Base-by-base conservation (phyloP, 2,888 invertebrate species). In the Tridacna gigas region DNA sequence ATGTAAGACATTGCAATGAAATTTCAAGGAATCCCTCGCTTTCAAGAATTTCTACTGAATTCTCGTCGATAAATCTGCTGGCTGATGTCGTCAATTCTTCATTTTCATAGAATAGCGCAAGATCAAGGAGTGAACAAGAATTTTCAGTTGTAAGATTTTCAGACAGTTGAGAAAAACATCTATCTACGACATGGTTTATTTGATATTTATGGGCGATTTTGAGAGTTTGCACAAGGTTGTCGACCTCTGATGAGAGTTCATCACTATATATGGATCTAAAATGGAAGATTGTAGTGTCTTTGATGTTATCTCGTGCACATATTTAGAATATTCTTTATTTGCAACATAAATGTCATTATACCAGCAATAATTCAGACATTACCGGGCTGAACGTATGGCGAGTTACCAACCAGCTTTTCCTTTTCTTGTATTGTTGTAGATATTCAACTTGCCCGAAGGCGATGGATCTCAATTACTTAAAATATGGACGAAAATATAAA, bases 101-200 rank as follows among this genome's bases (percentile, higher is more conserved):
- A n/a, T 80, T 69, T 22, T 63, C 74, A 56, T 77, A 83, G 26
- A 83, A 80, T 13, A 83, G 48, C 15, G 80, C 83, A 3, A 69
- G 47, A 56, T 83, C 80, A 11, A 83, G 67, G 0, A 78, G 65
- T 26, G 47, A 60, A 45, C 79, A 83, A 13, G 76, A 80, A 63
- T 83, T 78, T 20, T 80, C 77, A 0, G 3, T 45, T 7, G 69
- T 47, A n/a, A 47, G 20, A 20, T n/a, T 69, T 45, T n/a, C n/a
- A 18, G 20, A 18, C 4, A 69, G 47, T 25, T 45, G 1, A 5
- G 37, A 0, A 37, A 15, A 28, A 22, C 47, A 69, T 7, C 22
- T 47, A 47, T 45, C 47, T 12, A 45, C 69, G 22, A 47, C 20
- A 20, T 11, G 5, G 26, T 69, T 3, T 20, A 69, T 22, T 69